A percentile compares a stretch with the other conserved stretches of the same genome.
Conservation (phyloP, 2,113 vertebrate genomes). For the Osmerus mordax region DNA sequence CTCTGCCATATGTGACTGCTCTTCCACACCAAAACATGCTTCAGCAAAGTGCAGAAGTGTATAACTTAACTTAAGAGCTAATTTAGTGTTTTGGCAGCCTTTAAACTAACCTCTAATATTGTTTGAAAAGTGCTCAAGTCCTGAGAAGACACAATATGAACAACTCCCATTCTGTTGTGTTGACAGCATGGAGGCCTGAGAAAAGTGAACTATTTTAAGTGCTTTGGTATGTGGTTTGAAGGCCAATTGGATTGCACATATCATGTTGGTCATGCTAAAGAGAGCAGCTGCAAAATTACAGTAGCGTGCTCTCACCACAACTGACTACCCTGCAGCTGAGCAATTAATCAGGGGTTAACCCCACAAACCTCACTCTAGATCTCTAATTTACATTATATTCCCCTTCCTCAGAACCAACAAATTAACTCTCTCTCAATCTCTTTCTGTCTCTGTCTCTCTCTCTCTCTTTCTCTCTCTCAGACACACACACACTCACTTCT, state of each 20-base stretch:
- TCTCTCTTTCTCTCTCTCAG: background rate
- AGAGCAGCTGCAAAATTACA: conserved; percentile 75
- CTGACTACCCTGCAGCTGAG: conserved; percentile 59
- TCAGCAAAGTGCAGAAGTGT: conserved; percentile 18
- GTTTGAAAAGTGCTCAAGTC: conserved; percentile 38
- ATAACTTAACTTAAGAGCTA: conserved; percentile 6
- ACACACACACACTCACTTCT: too few relatives aligned
- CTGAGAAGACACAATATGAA: conserved; percentile 53
- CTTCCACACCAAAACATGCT: too few relatives aligned
- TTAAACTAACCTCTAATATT: conserved; percentile 30
- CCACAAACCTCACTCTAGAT: conserved; percentile 60
- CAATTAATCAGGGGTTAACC: conserved; percentile 77
- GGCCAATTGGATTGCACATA: conserved; percentile 61
- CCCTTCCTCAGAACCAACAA: conserved; percentile 21
- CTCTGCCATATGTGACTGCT: too few relatives aligned
- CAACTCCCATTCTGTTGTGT: conserved; percentile 56
- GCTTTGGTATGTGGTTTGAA: conserved; percentile 64
- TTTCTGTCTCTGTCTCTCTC: background rate
- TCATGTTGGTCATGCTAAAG: conserved; percentile 62
- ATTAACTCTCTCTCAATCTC: conserved; percentile 16
- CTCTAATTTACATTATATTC: conserved; percentile 63
- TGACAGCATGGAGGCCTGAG: conserved; percentile 50
- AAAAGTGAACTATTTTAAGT: conserved; percentile 66
- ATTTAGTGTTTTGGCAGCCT: conserved; percentile 21
- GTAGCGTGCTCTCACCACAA: conserved; percentile 68